phyloP scores from a whole-genome alignment of 1,140 invertebrate genomes.

The Brachionus angularis region DNA sequence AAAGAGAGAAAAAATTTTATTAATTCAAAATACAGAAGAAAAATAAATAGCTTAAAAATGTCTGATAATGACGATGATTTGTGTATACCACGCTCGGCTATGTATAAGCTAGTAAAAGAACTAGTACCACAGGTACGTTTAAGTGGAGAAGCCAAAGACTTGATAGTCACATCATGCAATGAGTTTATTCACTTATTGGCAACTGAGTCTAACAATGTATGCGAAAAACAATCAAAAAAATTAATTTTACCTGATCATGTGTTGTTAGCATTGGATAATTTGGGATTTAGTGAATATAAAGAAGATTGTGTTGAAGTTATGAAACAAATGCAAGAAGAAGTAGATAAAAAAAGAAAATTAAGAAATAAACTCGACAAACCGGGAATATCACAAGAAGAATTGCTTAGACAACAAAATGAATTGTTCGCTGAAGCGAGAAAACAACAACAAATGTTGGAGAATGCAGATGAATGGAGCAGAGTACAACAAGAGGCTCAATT shows the following conservation, averaged over 20 bases:
- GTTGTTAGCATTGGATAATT: slow-evolving; percentile 74
- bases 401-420: slow-evolving; percentile 92
- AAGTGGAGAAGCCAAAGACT: slow-evolving; percentile 39
- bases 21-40: slow-evolving; percentile 13
- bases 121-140: slow-evolving; percentile 25
- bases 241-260: slow-evolving; percentile 43
- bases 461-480: slow-evolving; percentile 42
- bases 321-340: slow-evolving; percentile 90
- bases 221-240: slow-evolving; percentile 44
- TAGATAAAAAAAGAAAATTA: slow-evolving; percentile 83
- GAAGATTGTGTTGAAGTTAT: slow-evolving; percentile 87
- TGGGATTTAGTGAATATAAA: slow-evolving; percentile 88
- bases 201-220: slow-evolving; percentile 29
- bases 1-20: slow-evolving; percentile 22
- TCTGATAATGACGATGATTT: slow-evolving; percentile 43
- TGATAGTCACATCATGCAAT: slow-evolving; percentile 43
- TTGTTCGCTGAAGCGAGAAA: slow-evolving; percentile 79
- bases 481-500: slow-evolving; percentile 33
- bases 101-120: slow-evolving; percentile 44
- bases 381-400: slow-evolving; percentile 93
- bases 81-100: slow-evolving; percentile 42
- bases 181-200: slow-evolving; percentile 39
- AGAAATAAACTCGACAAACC: slow-evolving; percentile 90
- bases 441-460: slow-evolving; percentile 42
- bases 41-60: slow-evolving; percentile 13